Evolutionary conservation across 2,888 invertebrate species (phyloP).

Genomic region (Thelaira solivaga): DNA sequence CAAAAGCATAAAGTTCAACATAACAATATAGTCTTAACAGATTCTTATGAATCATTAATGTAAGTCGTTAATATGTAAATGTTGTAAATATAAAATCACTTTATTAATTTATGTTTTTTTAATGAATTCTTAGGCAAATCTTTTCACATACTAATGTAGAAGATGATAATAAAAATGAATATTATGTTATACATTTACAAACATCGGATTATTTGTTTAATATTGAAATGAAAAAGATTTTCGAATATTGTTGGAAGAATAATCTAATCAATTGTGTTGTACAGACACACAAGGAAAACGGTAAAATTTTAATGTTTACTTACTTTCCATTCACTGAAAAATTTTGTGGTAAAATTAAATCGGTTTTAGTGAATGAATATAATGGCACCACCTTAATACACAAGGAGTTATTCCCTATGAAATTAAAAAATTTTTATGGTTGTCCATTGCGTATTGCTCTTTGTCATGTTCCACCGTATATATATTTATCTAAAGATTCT

Average conservation of each 20-base stretch:
- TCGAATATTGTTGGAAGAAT: conserved; percentile 60
- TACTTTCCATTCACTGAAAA: conserved; percentile 56
- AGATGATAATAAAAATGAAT: conserved; percentile 56
- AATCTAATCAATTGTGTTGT: conserved; percentile 62
- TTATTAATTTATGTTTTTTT: background rate
- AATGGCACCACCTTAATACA: conserved; percentile 22
- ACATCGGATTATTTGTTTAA: conserved; percentile 2
- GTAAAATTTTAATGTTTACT: conserved; percentile 40
- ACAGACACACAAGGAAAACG: conserved; percentile 35
- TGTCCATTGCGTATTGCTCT: conserved; percentile 67
- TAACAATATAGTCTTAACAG: conserved; percentile 56
- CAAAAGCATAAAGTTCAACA: conserved; percentile 19
- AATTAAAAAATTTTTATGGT: conserved; percentile 67
- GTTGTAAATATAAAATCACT: background rate
- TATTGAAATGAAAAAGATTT: conserved; percentile 25
- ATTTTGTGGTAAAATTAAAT: conserved; percentile 26
- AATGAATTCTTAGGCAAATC: background rate
- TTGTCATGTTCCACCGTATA: conserved; percentile 64
- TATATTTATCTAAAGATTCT: conserved; percentile 30
- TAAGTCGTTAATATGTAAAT: conserved; percentile 33
- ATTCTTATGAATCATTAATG: conserved; percentile 61
- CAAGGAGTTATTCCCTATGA: conserved; percentile 65
- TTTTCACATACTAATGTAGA: conserved; percentile 18
- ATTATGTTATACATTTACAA: conserved; percentile 56
- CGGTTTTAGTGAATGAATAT: conserved; percentile 16